Evolutionary conservation across 2,113 vertebrate genomes (phyloP).

Genomic region (Hemiscyllium ocellatum): DNA sequence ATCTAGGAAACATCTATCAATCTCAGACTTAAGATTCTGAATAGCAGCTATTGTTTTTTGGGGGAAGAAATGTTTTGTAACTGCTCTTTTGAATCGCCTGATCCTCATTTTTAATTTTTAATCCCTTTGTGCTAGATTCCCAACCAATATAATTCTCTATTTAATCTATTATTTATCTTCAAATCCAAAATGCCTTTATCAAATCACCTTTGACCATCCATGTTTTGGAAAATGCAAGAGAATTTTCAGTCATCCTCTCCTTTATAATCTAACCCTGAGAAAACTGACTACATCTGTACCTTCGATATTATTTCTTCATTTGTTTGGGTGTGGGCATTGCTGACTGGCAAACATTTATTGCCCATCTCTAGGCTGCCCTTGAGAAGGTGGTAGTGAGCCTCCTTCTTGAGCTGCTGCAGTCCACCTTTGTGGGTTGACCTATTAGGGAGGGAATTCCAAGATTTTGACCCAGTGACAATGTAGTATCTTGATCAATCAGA

Average conservation of each 20-base stretch:
- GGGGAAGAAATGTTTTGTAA: neutral
- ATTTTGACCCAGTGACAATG: neutral
- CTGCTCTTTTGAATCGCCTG: neutral
- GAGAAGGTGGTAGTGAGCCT: too few relatives aligned
- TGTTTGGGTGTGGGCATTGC: too few relatives aligned
- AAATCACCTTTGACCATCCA: neutral
- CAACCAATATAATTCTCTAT: neutral
- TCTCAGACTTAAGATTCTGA: neutral
- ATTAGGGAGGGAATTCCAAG: too few relatives aligned
- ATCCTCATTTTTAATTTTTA: neutral
- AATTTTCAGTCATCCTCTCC: neutral
- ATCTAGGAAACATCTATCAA: neutral
- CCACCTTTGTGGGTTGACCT: too few relatives aligned
- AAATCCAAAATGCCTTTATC: neutral
- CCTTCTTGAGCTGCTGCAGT: too few relatives aligned
- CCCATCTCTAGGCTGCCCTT: too few relatives aligned
- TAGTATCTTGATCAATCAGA: neutral
- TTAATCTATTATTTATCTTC: neutral
- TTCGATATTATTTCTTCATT: neutral
- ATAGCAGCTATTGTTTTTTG: neutral
- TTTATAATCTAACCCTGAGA: neutral
- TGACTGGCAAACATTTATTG: too few relatives aligned
- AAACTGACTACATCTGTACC: neutral
- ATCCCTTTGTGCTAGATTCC: neutral
- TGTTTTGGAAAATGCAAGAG: neutral